Evolutionary conservation across 2,888 invertebrate species (phyloP), one percentile per base, ranked within the genome.

Genomic region (Drosophila siamana): DNA sequence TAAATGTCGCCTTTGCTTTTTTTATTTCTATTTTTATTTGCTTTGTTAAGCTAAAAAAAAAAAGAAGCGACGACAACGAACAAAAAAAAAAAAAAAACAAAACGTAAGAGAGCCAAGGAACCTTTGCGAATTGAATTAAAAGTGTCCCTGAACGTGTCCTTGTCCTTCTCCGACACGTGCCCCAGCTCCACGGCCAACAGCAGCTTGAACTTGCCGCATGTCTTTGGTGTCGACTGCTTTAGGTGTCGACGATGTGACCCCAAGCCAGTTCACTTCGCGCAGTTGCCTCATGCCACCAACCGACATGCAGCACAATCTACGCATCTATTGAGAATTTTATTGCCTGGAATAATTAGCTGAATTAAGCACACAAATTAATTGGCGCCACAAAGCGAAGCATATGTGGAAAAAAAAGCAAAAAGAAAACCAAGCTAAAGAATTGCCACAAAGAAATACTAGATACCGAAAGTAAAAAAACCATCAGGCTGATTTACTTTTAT

Each of bases 81-180:
- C 22, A 38, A 44, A 65, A 60, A 64, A 80, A 73, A 33, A 40
- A 47, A 43, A 28, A 40, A 40, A 55, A 38, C 41, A 65, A 60
- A 43, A 19, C 41, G 38, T 24, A 52, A 11, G n/a, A 50, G 54
- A 41, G 74, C 64, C 82, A 81, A 78, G 70, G 83, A 84, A 87
- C 88, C 83, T 87, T 84, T 74, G 77, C 82, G 85, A 84, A 85
- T 85, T 85, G 81, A 85, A 85, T 86, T 86, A 88, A 88, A 88
- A 84, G 86, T 88, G 86, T 86, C 80, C 68, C 70, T 63, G 80
- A 80, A 84, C 87, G 86, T 79, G 80, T 85, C 80, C 78, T 70
- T 71, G 79, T 78, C 65, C 74, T 64, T 66, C 66, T 60, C 59
- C 57, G 22, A 52, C 78, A 67, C 73, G 73, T 68, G 78, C 66